Evolutionary conservation across 2,797 vertebrate genomes (phyloP).

Genomic region (Artibeus lituratus): DNA sequence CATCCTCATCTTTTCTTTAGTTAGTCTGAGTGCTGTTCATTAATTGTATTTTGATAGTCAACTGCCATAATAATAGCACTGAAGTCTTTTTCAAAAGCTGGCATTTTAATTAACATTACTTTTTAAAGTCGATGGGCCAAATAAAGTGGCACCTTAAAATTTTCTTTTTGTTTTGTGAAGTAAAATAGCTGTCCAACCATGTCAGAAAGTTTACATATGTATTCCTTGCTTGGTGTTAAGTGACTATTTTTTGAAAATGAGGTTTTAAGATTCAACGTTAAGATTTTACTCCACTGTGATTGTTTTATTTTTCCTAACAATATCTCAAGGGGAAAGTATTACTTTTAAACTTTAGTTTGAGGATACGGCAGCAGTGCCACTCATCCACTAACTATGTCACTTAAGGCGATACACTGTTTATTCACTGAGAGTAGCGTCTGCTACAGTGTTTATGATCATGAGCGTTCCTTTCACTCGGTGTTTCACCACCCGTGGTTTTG

Average conservation of each 20-base stretch:
- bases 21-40: neutral
- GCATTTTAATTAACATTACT: neutral
- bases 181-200: neutral
- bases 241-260: neutral
- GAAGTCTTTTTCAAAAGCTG: neutral
- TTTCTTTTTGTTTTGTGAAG: neutral
- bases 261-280: neutral
- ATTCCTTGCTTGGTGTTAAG: neutral
- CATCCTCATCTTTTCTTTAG: neutral
- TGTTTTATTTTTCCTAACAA: neutral
- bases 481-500: neutral
- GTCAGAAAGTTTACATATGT: neutral
- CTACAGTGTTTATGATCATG: neutral
- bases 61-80: neutral
- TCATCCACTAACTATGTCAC: neutral
- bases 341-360: neutral
- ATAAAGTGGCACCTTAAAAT: neutral
- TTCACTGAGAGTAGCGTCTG: neutral
- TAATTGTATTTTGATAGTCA: neutral
- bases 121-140: neutral
- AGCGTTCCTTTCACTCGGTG: neutral
- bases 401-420: neutral
- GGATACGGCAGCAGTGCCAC: neutral
- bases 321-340: neutral
- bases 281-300: neutral